Evolutionary conservation across 2,888 invertebrate species (phyloP), one percentile per base, ranked within the genome.

Genomic region (Phengaris arion): DNA sequence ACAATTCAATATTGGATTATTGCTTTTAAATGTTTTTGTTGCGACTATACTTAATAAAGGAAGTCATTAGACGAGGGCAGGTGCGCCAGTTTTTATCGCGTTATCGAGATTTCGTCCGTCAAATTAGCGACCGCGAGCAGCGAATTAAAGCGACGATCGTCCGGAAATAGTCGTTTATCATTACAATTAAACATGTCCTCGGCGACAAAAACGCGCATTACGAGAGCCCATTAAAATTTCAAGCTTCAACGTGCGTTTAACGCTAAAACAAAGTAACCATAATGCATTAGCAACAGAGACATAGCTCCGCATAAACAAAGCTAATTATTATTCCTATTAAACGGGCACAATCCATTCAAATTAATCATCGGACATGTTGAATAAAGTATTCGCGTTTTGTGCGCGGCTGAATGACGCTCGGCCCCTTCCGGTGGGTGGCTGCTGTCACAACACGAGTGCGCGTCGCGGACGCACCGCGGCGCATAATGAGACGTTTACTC

Each of bases 401-500:
- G 86, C 83, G 85, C 86, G 87, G 84, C 86, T 92, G 92, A 93
- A 92, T 91, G 92, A 92, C 91, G 91, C 89, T 88, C 87, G 91
- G 89, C 89, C 88, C 84, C 91, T 93, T 93, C 93, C 93, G 92
- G 92, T 93, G 92, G 93, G 93, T 93, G 93, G 93, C 87, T 92
- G 91, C 91, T 93, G 93, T 93, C 93, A 93, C 92, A 93, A 93
- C 93, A 93, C 89, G 93, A 91, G 89, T 89, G 90, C 91, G 91
- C 92, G 91, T 90, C 91, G 91, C 88, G 88, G 85, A 88, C 91
- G 89, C 92, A 89, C 89, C 87, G 91, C 91, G 88, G 88, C 92
- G 92, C 92, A 92, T 93, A 93, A 93, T 93, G 92, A 93, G 93
- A 93, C 92, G 93, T 91, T 93, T 93, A 90, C 92, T 93, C 93